Conservation (phyloP, 2,797 vertebrate species). For the Channa striata region DNA sequence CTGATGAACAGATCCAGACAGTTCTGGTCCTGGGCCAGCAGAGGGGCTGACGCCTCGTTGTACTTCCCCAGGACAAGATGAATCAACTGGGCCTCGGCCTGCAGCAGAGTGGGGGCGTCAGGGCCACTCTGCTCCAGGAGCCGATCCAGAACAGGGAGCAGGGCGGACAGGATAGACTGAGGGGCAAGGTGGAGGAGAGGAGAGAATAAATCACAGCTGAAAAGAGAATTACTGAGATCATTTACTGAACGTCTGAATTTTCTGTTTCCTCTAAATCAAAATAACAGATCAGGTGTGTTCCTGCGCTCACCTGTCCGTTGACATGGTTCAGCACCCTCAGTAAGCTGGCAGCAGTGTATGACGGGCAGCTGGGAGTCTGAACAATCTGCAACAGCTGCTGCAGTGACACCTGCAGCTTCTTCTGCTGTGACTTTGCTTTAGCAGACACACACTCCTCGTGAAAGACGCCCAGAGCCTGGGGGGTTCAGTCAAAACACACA, state of each 20-base stretch:
- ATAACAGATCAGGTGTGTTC: too few species aligned
- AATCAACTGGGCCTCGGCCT: conserved; percentile 86
- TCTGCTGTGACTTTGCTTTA: conserved; percentile 76
- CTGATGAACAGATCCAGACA: conserved; percentile 89
- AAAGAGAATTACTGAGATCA: too few species aligned
- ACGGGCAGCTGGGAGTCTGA: conserved; percentile 82
- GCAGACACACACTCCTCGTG: conserved; percentile 77
- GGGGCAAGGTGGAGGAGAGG: not conserved
- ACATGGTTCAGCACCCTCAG: conserved; percentile 85
- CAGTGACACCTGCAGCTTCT: conserved; percentile 77
- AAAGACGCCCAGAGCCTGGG: conserved; percentile 85
- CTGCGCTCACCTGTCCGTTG: conserved; percentile 85
- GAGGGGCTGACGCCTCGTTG: conserved; percentile 85
- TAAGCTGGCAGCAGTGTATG: conserved; percentile 86
- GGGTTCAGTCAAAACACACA: not conserved
- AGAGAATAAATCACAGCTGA: too few species aligned
- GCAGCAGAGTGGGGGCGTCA: conserved; percentile 79
- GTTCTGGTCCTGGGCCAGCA: conserved; percentile 85
- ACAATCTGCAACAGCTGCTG: conserved; percentile 84
- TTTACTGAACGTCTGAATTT: too few species aligned
- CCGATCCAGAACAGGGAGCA: conserved; percentile 86
- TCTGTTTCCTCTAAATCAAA: too few species aligned
- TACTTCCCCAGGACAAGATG: conserved; percentile 89
- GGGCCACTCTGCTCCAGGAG: conserved; percentile 86
- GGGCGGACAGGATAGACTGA: conserved; percentile 84